A percentile compares a stretch with the other conserved stretches of the same genome.
Conservation (phyloP, 2,113 vertebrate species). For the Sterna hirundo region DNA sequence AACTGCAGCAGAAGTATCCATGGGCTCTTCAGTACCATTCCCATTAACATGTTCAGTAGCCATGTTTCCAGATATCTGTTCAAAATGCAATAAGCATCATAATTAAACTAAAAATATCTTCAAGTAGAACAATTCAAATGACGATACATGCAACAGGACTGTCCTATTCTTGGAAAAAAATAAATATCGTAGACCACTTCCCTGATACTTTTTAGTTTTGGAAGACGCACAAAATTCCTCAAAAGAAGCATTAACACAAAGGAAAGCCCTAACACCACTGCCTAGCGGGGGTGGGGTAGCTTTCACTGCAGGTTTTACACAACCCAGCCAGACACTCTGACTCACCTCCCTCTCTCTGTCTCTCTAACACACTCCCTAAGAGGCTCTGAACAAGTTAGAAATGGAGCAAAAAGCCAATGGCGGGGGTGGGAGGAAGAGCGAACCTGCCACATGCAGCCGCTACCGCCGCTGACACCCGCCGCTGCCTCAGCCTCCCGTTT, state of each 20-base stretch:
- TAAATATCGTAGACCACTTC: background rate
- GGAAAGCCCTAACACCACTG: slow-evolving; percentile 42
- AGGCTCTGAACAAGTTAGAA: slow-evolving; percentile 59
- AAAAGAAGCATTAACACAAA: slow-evolving; percentile 55
- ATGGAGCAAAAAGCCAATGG: slow-evolving; percentile 59
- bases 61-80: slow-evolving; percentile 96
- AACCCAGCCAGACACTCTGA: slow-evolving; percentile 66
- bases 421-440: slow-evolving; percentile 14
- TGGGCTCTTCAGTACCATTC: slow-evolving; percentile 96
- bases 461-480: background rate
- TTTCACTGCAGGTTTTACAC: slow-evolving; percentile 61
- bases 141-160: slow-evolving; percentile 23
- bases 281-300: slow-evolving; percentile 13
- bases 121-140: slow-evolving; percentile 7
- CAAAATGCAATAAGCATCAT: slow-evolving; percentile 91
- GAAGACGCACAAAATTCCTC: slow-evolving; percentile 30
- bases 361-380: slow-evolving; percentile 60
- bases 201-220: background rate
- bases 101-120: slow-evolving; percentile 84
- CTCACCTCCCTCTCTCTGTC: slow-evolving; percentile 67
- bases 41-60: slow-evolving; percentile 97
- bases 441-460: slow-evolving; percentile 60
- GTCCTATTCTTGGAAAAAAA: background rate
- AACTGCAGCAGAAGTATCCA: slow-evolving; percentile 91
- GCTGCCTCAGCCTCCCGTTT: background rate